Evolutionary conservation across 1,140 invertebrate genomes (phyloP).

Genomic region (Caerostris darwini): DNA sequence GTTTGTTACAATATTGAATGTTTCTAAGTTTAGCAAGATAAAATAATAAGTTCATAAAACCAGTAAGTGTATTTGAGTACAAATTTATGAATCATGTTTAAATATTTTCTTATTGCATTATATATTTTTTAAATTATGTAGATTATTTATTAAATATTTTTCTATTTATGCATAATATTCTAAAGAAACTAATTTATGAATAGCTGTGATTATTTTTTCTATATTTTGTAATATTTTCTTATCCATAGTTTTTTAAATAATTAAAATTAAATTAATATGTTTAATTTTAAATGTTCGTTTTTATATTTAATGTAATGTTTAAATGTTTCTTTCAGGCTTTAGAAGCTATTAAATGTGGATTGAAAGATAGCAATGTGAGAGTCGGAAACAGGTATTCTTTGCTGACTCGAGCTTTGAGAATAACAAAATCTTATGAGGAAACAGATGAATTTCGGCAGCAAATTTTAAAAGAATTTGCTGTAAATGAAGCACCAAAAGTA

Average conservation of each 20-base stretch:
- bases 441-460: slow-evolving; percentile 67
- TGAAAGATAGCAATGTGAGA: slow-evolving; percentile 82
- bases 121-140: neutral
- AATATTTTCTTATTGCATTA: neutral
- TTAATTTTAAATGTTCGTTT: too few species aligned
- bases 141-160: neutral
- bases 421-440: slow-evolving; percentile 80
- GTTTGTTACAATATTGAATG: too few species aligned
- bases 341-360: slow-evolving; percentile 80
- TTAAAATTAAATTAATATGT: too few species aligned
- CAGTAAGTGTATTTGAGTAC: neutral
- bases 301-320: neutral
- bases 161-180: neutral
- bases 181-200: slow-evolving; percentile 41
- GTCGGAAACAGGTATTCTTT: slow-evolving; percentile 82
- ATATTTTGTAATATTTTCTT: too few species aligned
- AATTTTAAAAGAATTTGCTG: slow-evolving; percentile 30
- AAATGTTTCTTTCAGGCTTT: slow-evolving; percentile 80
- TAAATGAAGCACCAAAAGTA: slow-evolving; percentile 71
- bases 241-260: too few species aligned
- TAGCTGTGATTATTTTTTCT: neutral
- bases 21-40: too few species aligned
- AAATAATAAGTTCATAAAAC: too few species aligned
- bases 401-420: slow-evolving; percentile 81
- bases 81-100: neutral